Percentiles rank a stretch among this genome's conserved stretches.
Evolutionary conservation across 1,140 invertebrate species (phyloP).

Genomic region (Halictus rubicundus): DNA sequence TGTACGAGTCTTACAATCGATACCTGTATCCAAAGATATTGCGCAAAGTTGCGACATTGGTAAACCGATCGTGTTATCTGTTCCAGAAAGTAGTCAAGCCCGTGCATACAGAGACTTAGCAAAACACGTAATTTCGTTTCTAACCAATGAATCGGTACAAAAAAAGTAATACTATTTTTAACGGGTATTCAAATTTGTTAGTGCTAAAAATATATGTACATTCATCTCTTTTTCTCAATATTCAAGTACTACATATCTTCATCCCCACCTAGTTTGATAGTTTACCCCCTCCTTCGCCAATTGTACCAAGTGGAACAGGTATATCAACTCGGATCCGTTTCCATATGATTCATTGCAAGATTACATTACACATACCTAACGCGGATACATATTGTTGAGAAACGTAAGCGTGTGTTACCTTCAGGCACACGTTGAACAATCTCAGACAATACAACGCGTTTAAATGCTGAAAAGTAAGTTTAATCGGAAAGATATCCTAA

Average conservation of each 20-base stretch:
- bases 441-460: too few relatives aligned
- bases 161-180: constrained; percentile 14
- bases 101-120: constrained; percentile 82
- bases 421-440: not conserved
- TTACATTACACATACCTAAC: not conserved
- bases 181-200: not conserved
- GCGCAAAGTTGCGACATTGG: constrained; percentile 87
- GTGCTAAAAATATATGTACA: not conserved
- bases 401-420: not conserved
- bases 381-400: too few relatives aligned
- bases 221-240: not conserved
- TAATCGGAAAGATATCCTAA: too few relatives aligned
- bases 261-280: not conserved
- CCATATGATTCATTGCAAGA: not conserved
- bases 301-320: not conserved
- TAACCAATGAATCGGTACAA: constrained; percentile 62
- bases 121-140: constrained; percentile 80
- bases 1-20: constrained; percentile 83
- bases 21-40: constrained; percentile 88
- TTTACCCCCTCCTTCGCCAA: not conserved
- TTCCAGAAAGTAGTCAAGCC: constrained; percentile 83
- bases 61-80: constrained; percentile 87
- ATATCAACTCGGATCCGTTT: not conserved
- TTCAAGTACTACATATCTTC: not conserved
- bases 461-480: too few relatives aligned